Base-by-base conservation (phyloP, 2,113 vertebrate species). In the Actinemys pallida region DNA sequence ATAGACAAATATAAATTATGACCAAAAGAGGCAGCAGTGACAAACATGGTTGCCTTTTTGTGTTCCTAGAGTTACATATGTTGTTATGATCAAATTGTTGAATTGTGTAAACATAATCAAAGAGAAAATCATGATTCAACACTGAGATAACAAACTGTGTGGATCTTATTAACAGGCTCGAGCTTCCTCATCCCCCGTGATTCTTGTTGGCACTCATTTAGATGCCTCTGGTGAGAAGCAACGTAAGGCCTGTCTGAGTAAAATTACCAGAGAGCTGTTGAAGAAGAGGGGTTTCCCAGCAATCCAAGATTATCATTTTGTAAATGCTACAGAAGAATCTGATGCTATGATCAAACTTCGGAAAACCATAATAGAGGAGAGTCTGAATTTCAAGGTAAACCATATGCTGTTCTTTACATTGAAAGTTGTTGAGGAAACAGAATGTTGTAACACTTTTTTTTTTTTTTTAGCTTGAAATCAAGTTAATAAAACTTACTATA, bases 121-220 rank as follows among this genome's bases (percentile, higher is more conserved):
- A 57, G 53, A 49, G 47, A 81, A 53, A 65, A 47, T 56, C 42
- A 78, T 1, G 24, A 39, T 81, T 89, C 5, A 20, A 81, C 87
- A 17, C 5, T 82, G 89, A 89, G 54, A 85, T 76, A 42, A 69
- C 89, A 1, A 8, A 0, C 31, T 86, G 1, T 90, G 4, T 86
- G 56, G 83, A 16, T 92, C 86, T 96, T 82, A 31, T 59, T 92
- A 31, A 6, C 83, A 99, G 99, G 99, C 99, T 2, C 98, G 98
- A 5, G 99, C 99, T 17, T 99, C 99, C 1, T 98, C 98, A 13
- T 99, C 99, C 10, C 99, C 99, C 0, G 99, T 99, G 88, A 99
- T 99, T 95, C 98, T 99, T 65, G 98, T 99, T 53, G 99, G 99
- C 78, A 99, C 99, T 12, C 99, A 99, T 92, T 94, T 98, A 52